Evolutionary conservation across 2,888 invertebrate genomes (phyloP).

Genomic region (Pediacus dermestoides): DNA sequence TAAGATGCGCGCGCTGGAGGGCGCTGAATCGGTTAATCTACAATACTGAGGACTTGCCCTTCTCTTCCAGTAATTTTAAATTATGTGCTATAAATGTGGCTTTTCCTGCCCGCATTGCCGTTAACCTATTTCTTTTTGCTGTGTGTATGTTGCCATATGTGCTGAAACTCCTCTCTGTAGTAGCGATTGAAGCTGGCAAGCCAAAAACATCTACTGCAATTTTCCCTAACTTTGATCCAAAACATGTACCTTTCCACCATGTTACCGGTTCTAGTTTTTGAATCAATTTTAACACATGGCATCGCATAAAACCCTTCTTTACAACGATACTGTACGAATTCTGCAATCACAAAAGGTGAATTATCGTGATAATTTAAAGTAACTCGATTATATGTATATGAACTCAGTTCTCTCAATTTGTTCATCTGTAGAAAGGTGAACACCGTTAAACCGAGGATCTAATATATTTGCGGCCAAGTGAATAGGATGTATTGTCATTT

Average conservation of each 20-base stretch:
- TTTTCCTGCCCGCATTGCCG: slow-evolving; percentile 26
- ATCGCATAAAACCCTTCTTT: slow-evolving; percentile 9
- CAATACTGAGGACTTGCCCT: too few species aligned
- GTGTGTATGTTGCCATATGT: slow-evolving; percentile 31
- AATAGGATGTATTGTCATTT: slow-evolving; percentile 22
- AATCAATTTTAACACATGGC: slow-evolving; percentile 6
- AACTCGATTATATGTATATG: too few species aligned
- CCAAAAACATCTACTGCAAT: slow-evolving; percentile 25
- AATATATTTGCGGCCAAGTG: slow-evolving; percentile 31
- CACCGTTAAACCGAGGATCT: slow-evolving; percentile 26
- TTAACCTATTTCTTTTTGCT: slow-evolving; percentile 30
- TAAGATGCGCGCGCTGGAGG: too few species aligned
- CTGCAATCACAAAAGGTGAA: slow-evolving; percentile 9
- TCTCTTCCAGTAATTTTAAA: slow-evolving; percentile 9
- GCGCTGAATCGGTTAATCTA: too few species aligned
- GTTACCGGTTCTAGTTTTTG: slow-evolving; percentile 8
- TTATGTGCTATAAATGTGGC: slow-evolving; percentile 26
- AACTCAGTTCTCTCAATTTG: slow-evolving; percentile 13
- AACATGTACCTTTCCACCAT: slow-evolving; percentile 28
- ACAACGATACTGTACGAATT: slow-evolving; percentile 10
- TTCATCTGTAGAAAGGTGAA: slow-evolving; percentile 6
- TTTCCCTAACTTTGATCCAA: slow-evolving; percentile 23
- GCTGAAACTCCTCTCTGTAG: slow-evolving; percentile 33
- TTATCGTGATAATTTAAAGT: slow-evolving; percentile 7
- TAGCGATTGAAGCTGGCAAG: slow-evolving; percentile 28